Evolutionary conservation across 1,140 invertebrate species (phyloP), one percentile per base, ranked within the genome.

Genomic region (Cardiocondyla obscurior): DNA sequence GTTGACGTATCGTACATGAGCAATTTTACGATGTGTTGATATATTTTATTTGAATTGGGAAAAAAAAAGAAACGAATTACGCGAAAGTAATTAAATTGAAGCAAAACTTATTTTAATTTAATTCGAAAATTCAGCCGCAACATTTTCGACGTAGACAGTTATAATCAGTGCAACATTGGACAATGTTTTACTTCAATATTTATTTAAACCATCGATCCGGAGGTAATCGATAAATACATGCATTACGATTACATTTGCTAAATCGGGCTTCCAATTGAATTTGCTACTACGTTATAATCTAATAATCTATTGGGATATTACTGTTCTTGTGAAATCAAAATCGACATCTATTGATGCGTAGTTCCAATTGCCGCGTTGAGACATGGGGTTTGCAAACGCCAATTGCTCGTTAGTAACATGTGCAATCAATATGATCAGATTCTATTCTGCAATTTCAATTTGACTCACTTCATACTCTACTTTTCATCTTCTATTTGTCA

Each of bases 271-370:
- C 67, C 46, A 39, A 77, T 67, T 67, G 74, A 77, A 36, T 65
- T 14, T 64, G 14, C 12, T 30, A 46, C n/a, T 74, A 62, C 7
- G 25, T 65, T 51, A 25, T 77, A 65, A 53, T 67, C 30, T 65
- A 67, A 67, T 77, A 65, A 77, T 57, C 42, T 65, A 16, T 1
- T 39, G 28, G 39, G 33, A 25, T 65, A 53, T 67, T 53, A 42
- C 28, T 67, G 60, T 67, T 53, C 44, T 67, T 79, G 81, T 30
- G 57, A 73, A 86, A 87, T 86, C 85, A 60, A 87, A 77, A 83
- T 73, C 55, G 25, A 76, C 53, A 55, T 67, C 12, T 70, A 16
- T 76, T n/a, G 64, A 36, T 25, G 60, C 36, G 10, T 30, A 30
- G 39, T 70, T 28, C 28, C 30, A 83, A 77, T 60, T 65, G 44